Conservation (phyloP, 92 coral and sea anemone genomes). For the Chrysogorgia sp. region DNA sequence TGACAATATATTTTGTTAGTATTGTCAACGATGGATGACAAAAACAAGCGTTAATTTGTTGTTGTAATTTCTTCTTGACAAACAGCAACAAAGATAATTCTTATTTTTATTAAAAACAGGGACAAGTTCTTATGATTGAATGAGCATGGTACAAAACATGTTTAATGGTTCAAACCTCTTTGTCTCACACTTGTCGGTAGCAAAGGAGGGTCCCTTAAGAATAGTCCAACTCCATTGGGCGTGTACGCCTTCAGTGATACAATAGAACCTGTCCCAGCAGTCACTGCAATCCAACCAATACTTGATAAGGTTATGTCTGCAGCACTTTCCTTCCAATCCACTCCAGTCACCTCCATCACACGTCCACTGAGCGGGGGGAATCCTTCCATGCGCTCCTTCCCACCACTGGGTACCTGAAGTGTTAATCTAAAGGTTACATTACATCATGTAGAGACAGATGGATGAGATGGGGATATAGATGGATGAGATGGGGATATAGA, state of each 20-base stretch:
- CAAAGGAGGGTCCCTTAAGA: conserved; percentile 78
- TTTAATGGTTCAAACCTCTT: conserved; percentile 61
- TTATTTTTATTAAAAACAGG: too few species aligned
- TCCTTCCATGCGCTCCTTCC: conserved; percentile 74
- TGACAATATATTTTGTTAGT: not conserved
- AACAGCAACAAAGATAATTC: not conserved
- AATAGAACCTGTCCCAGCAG: conserved; percentile 83
- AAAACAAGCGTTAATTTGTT: too few species aligned
- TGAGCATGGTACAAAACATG: not conserved
- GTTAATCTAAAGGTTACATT: not conserved
- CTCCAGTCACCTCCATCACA: conserved; percentile 70
- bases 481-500: too few species aligned
- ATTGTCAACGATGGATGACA: not conserved
- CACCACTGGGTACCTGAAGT: conserved; percentile 70
- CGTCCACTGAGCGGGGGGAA: conserved; percentile 74
- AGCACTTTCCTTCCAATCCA: conserved; percentile 90
- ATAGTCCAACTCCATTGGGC: conserved; percentile 79
- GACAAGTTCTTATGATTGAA: too few species aligned
- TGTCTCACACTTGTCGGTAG: conserved; percentile 83
- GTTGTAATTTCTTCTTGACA: not conserved
- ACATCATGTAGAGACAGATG: too few species aligned
- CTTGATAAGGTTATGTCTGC: conserved; percentile 89
- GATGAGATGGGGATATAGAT: too few species aligned
- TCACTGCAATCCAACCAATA: conserved; percentile 92
- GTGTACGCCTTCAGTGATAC: conserved; percentile 83